phyloP scores from a whole-genome alignment of 2,797 vertebrate species.

The Anguilla anguilla region DNA sequence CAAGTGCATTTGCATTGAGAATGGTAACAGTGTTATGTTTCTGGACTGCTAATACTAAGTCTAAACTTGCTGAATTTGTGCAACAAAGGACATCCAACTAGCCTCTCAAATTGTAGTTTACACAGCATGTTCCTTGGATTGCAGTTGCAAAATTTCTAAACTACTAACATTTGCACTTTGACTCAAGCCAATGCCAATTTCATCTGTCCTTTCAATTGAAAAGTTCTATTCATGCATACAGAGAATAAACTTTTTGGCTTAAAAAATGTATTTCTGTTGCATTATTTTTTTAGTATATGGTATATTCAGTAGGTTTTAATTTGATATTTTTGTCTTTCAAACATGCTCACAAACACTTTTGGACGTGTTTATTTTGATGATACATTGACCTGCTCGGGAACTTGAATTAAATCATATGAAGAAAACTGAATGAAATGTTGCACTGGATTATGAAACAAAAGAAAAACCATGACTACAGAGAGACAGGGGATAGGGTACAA shows the following conservation, averaged over 20 bases:
- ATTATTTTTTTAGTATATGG: background rate
- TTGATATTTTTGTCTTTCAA: background rate
- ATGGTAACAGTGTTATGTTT: conserved; percentile 1
- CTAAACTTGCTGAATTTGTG: background rate
- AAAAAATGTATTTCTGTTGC: background rate
- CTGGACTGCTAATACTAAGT: background rate
- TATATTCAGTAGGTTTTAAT: background rate
- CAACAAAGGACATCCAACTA: background rate
- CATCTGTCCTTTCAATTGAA: conserved; percentile 28
- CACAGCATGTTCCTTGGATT: background rate
- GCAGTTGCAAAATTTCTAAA: background rate
- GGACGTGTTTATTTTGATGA: background rate
- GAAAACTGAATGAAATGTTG: background rate
- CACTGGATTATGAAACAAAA: background rate
- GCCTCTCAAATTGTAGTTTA: background rate
- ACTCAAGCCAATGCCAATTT: conserved; percentile 5
- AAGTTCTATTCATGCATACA: conserved; percentile 28
- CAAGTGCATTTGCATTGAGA: background rate
- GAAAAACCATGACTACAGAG: background rate
- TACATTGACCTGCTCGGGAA: background rate
- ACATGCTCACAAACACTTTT: background rate
- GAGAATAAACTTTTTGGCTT: conserved; percentile 52
- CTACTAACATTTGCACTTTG: background rate
- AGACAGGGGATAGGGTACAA: background rate
- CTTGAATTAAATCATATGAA: too few species aligned